Conservation (phyloP, 2,888 invertebrate genomes). For the Hyposoter dolosus region DNA sequence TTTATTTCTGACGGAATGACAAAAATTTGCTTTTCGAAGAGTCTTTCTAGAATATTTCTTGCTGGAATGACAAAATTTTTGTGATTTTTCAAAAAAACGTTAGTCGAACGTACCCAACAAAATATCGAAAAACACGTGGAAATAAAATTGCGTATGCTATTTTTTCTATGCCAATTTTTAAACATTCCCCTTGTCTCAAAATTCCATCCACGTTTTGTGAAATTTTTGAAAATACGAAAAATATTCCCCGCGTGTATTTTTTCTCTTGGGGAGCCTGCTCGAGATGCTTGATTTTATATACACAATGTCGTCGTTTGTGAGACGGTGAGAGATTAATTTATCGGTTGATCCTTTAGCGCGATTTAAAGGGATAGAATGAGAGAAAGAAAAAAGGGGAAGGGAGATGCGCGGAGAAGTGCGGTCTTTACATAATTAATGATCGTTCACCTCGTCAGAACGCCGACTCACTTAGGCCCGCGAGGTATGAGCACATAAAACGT, state of each 20-base stretch:
- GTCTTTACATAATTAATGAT: conserved; percentile 72
- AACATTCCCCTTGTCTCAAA: no score
- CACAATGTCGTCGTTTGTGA: conserved; percentile 14
- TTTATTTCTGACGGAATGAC: no score
- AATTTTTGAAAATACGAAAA: background rate
- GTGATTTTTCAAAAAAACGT: no score
- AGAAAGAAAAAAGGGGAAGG: background rate
- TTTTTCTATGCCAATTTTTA: background rate
- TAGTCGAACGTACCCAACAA: no score
- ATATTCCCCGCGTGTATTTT: no score
- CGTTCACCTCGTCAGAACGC: conserved; percentile 66
- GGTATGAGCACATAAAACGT: conserved; percentile 55
- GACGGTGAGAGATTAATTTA: conserved; percentile 69
- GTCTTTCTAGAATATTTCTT: no score
- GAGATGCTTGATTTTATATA: background rate
- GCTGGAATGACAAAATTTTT: no score
- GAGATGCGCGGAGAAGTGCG: conserved; percentile 35
- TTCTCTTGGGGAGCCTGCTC: conserved; percentile 30
- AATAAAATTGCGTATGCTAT: background rate
- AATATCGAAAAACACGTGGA: background rate
- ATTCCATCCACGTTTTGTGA: background rate
- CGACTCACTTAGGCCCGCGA: conserved; percentile 67
- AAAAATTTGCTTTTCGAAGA: no score
- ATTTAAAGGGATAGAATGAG: conserved; percentile 24
- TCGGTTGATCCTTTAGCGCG: conserved; percentile 60